phyloP scores from a whole-genome alignment of 2,113 vertebrate genomes.

The Chloroceryle aenea region DNA sequence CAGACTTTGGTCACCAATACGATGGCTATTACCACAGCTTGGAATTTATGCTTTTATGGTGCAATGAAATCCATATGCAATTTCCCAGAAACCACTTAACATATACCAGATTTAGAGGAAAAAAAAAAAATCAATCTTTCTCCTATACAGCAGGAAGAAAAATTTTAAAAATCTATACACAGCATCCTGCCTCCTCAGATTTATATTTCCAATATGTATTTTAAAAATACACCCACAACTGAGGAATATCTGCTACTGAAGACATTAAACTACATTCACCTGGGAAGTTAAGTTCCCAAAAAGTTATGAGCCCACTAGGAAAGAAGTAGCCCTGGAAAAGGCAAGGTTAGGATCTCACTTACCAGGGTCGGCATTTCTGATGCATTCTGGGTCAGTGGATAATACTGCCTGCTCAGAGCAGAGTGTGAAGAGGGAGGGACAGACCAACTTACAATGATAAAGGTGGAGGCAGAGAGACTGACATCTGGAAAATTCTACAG shows the following conservation, averaged over 20 bases:
- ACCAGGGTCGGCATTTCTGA: fast-evolving
- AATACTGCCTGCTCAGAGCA: not conserved
- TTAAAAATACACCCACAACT: not conserved
- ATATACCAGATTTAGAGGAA: not conserved
- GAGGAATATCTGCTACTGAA: not conserved
- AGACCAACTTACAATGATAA: not conserved
- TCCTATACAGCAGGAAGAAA: not conserved
- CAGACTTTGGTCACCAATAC: conserved; percentile 41
- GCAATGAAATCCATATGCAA: conserved; percentile 59
- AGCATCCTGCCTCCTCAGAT: not conserved
- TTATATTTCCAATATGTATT: not conserved
- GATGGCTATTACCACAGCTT: conserved; percentile 31
- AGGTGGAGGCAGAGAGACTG: not conserved
- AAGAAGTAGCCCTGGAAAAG: not conserved
- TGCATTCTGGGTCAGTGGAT: fast-evolving
- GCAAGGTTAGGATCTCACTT: not conserved
- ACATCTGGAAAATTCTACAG: not conserved
- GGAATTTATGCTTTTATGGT: conserved; percentile 54
- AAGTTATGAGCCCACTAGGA: not conserved
- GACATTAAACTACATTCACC: not conserved
- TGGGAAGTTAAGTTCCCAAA: not conserved
- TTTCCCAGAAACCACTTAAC: conserved; percentile 29
- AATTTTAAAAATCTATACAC: not conserved
- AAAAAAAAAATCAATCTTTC: not conserved
- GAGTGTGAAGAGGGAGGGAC: not conserved